phyloP scores from a whole-genome alignment of 2,888 invertebrate genomes.

The Drosophila acutilabella region DNA sequence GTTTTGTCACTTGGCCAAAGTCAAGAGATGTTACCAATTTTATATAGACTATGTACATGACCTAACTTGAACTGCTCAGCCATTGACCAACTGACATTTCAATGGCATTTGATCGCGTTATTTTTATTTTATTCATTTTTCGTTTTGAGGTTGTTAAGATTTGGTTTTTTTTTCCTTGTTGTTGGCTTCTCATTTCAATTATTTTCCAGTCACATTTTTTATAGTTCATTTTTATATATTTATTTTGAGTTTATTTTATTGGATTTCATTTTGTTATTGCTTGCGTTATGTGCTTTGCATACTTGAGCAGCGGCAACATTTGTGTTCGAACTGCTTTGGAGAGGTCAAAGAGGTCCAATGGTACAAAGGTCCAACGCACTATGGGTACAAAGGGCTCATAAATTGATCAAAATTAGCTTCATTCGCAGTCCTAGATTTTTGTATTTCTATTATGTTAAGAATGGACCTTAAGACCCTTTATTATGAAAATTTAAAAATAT shows the following conservation, averaged over 20 bases:
- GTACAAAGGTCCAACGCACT: no score
- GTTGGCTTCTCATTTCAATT: slow-evolving; percentile 21
- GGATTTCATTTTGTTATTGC: slow-evolving; percentile 25
- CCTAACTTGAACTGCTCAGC: slow-evolving; percentile 37
- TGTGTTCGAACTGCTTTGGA: background rate
- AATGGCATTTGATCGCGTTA: slow-evolving; percentile 61
- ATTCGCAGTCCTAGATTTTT: no score
- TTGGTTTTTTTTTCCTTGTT: background rate
- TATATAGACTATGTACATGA: slow-evolving; percentile 7
- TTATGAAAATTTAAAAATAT: no score
- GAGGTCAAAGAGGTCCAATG: slow-evolving; percentile 28
- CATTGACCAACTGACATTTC: slow-evolving; percentile 53
- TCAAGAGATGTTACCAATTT: slow-evolving; percentile 25
- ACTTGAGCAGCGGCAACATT: slow-evolving; percentile 36
- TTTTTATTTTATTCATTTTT: no score
- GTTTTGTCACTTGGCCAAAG: slow-evolving; percentile 35
- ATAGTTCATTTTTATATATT: slow-evolving; percentile 12
- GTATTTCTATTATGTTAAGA: no score
- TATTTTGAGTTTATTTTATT: slow-evolving; percentile 8
- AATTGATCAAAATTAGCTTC: no score
- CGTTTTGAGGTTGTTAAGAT: no score
- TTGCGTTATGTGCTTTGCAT: slow-evolving; percentile 55
- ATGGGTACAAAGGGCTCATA: no score
- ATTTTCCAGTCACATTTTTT: slow-evolving; percentile 23
- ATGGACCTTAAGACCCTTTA: no score